Conservation (phyloP, 2,888 invertebrate species). For the Zonitis immaculata region DNA sequence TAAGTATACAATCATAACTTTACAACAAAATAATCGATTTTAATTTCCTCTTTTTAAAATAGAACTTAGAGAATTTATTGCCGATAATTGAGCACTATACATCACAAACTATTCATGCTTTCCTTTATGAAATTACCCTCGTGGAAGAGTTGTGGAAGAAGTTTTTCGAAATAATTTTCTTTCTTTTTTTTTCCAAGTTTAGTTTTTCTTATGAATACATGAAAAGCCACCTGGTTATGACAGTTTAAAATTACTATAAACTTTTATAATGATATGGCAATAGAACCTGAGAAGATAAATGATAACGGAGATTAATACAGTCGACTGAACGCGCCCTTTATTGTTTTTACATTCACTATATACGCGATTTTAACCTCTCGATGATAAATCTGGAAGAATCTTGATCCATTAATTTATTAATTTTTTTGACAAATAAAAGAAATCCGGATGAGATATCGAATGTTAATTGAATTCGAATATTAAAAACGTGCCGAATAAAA, state of each 20-base stretch:
- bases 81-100: constrained; percentile 29
- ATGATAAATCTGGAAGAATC: constrained; percentile 11
- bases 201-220: constrained; percentile 29
- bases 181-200: too few relatives aligned
- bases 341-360: constrained; percentile 17
- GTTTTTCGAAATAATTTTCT: constrained; percentile 19
- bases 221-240: constrained; percentile 29
- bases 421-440: too few relatives aligned
- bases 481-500: not conserved
- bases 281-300: constrained; percentile 21
- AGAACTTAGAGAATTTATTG: constrained; percentile 19
- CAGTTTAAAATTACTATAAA: constrained; percentile 30
- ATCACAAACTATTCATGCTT: constrained; percentile 21
- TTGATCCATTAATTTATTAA: too few relatives aligned
- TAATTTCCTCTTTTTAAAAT: constrained; percentile 15
- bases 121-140: constrained; percentile 25
- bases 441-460: not conserved
- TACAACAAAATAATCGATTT: constrained; percentile 13
- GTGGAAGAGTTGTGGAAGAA: constrained; percentile 22
- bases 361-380: too few relatives aligned
- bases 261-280: constrained; percentile 24
- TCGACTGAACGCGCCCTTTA: constrained; percentile 14
- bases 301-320: constrained; percentile 23
- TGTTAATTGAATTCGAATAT: not conserved
- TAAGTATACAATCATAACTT: constrained; percentile 4